Percentiles rank a stretch among this genome's conserved stretches.
phyloP scores from a whole-genome alignment of 2,888 invertebrate genomes.

The Diaphora mendica region DNA sequence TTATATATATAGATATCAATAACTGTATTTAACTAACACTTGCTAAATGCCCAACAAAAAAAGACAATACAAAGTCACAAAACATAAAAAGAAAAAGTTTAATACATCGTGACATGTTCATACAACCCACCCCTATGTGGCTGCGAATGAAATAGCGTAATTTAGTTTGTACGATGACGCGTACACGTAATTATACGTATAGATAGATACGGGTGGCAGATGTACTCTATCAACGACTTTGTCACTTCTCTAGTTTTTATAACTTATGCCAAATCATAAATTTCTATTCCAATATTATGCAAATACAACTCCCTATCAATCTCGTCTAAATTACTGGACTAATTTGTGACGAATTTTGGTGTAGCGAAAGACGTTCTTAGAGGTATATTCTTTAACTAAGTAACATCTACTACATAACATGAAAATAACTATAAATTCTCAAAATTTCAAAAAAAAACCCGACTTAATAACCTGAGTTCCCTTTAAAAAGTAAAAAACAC shows the following conservation, averaged over 20 bases:
- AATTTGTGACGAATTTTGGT: no score
- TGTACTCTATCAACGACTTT: slow-evolving; percentile 39
- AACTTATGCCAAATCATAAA: neutral
- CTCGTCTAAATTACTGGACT: no score
- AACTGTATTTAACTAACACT: neutral
- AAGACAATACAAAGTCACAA: neutral
- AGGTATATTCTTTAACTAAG: no score
- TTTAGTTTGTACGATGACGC: slow-evolving; percentile 45
- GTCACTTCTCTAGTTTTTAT: slow-evolving; percentile 7
- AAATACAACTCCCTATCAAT: neutral
- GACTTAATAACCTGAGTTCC: no score
- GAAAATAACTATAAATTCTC: no score
- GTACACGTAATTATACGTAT: slow-evolving; percentile 49
- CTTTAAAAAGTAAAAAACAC: no score
- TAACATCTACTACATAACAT: no score
- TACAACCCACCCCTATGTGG: slow-evolving; percentile 43
- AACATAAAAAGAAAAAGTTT: slow-evolving; percentile 1
- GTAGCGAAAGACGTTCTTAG: no score
- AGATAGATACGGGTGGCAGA: slow-evolving; percentile 68
- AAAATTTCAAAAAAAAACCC: no score
- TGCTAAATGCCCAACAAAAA: neutral
- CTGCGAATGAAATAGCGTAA: slow-evolving; percentile 45
- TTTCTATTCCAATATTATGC: neutral
- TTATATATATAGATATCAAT: neutral
- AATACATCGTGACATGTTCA: slow-evolving; percentile 7